Evolutionary conservation across 2,888 invertebrate species (phyloP), one percentile per base, ranked within the genome.

Genomic region (Achlya flavicornis): DNA sequence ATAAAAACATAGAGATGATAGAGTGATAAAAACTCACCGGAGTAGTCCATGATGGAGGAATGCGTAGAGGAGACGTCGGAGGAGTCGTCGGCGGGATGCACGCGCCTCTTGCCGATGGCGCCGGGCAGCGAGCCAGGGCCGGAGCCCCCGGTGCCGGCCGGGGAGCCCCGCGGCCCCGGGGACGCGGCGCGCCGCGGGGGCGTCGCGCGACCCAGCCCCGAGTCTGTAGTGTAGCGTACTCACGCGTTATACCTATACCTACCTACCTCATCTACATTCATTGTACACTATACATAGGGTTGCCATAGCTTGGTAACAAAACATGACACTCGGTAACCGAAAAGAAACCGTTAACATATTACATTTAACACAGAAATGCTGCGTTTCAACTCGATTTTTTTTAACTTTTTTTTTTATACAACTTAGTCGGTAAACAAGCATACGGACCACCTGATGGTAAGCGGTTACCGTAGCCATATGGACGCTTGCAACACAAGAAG

Each of bases 131-230:
- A 83, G 96, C 96, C 95, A 96, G 96, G 87, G 53, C 88, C 88
- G 70, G 97, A 97, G n/a, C n/a, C n/a, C n/a, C n/a, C n/a, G n/a
- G n/a, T n/a, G 77, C 96, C 96, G 80, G 97, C 95, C 90, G 97
- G 46, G 4, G 46, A 46, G 46, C 96, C 84, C 48, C 97, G 95
- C 95, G 97, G 95, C 64, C 97, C 97, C 33, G 97, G 97, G 72
- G 97, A 97, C 63, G 97, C 97, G 58, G 97, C 97, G 83, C 98
- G 95, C 72, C 98, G 95, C 61, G 98, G 97, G 64, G 98, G 98
- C 64, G 98, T 98, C 61, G 97, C 97, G 80, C 97, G 95, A 60
- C 98, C 98, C 90, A 97, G 94, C 72, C 97, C 98, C 76, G 97
- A 97, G 94, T 97, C 97, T 90, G 97, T 96, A 91, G 46, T 14